Evolutionary conservation across 2,888 invertebrate species (phyloP).

Genomic region (Diploptera punctata): DNA sequence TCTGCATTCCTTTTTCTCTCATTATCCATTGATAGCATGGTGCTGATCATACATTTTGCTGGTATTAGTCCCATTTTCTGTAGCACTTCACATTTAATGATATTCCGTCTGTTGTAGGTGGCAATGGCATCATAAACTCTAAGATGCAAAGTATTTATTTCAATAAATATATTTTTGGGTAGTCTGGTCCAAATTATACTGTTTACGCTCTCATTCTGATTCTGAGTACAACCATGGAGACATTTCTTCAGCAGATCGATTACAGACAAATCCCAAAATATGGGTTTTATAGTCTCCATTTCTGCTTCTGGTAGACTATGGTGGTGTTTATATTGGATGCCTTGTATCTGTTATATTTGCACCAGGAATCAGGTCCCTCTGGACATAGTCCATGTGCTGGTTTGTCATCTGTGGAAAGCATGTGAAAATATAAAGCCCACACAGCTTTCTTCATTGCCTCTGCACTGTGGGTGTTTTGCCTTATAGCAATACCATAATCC

Average conservation of each 20-base stretch:
- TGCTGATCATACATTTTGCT: background rate
- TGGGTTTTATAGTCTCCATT: conserved; percentile 37
- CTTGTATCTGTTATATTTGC: conserved; percentile 20
- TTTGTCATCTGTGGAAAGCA: background rate
- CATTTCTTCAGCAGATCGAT: conserved; percentile 24
- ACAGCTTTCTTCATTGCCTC: conserved; percentile 36
- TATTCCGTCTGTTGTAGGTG: background rate
- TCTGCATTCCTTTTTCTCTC: background rate
- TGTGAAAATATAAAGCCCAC: conserved; percentile 37
- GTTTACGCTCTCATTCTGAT: conserved; percentile 30
- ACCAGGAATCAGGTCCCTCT: conserved; percentile 4
- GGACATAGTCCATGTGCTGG: conserved; percentile 27
- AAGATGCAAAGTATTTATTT: background rate
- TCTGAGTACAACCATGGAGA: conserved; percentile 27
- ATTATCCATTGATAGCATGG: background rate
- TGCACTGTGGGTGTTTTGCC: too few relatives aligned
- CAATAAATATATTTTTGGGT: conserved; percentile 20
- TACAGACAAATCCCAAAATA: conserved; percentile 26
- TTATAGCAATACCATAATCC: background rate
- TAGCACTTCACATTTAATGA: conserved; percentile 4
- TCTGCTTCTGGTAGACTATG: conserved; percentile 5
- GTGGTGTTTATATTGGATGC: conserved; percentile 11
- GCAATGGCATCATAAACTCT: conserved; percentile 10
- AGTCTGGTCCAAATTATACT: conserved; percentile 23
- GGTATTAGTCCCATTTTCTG: background rate